phyloP scores from a whole-genome alignment of 2,113 vertebrate genomes.

The Saguinus imperator region DNA sequence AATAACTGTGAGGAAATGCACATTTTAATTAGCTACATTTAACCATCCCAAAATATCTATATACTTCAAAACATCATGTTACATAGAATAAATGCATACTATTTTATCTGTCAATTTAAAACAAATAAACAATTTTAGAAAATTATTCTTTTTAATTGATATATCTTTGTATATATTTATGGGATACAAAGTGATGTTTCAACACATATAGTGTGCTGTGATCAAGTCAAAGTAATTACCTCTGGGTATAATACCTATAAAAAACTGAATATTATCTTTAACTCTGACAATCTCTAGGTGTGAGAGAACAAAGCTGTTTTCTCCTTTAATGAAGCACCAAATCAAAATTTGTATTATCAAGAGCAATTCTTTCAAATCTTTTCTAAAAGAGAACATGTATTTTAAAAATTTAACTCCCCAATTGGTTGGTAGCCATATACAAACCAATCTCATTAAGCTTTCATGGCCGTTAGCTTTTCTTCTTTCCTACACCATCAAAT shows the following conservation, averaged over 20 bases:
- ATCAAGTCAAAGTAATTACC: neutral
- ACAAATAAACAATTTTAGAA: neutral
- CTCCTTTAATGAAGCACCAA: neutral
- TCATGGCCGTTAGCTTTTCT: neutral
- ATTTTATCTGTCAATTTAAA: neutral
- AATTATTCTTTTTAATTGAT: neutral
- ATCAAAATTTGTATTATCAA: neutral
- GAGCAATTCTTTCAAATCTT: neutral
- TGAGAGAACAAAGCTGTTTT: neutral
- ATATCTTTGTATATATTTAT: neutral
- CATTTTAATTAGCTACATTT: neutral
- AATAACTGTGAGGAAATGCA: neutral
- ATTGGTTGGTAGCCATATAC: neutral
- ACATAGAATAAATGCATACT: neutral
- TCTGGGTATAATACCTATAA: neutral
- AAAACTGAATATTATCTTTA: neutral
- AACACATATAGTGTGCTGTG: neutral
- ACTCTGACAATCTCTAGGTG: neutral
- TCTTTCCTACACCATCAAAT: constrained; percentile 18
- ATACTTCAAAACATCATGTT: neutral
- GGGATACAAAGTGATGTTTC: neutral
- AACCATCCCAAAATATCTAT: neutral
- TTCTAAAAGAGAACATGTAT: neutral
- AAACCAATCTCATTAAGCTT: constrained; percentile 25
- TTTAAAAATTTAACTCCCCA: neutral